Conservation (phyloP, 2,888 invertebrate genomes). For the Electrophaes corylata region DNA sequence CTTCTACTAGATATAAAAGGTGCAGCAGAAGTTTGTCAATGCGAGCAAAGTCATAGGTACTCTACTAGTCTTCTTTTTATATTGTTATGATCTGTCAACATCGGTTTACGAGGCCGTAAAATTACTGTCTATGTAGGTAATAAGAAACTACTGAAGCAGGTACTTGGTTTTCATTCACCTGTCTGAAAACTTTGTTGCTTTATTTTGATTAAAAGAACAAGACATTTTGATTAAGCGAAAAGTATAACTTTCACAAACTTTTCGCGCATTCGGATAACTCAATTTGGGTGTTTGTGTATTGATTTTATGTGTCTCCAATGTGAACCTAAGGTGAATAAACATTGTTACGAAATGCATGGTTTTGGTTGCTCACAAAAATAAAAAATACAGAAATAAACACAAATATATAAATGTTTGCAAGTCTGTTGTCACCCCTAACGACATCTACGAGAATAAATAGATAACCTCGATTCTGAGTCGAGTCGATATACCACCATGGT, state of each 20-base stretch:
- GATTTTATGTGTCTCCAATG: not conserved
- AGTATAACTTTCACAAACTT: conserved; percentile 6
- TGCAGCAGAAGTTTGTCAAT: too few species aligned
- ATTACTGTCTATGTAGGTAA: conserved; percentile 33
- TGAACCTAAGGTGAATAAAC: too few species aligned
- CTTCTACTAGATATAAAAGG: too few species aligned
- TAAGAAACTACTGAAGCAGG: not conserved
- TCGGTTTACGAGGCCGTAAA: conserved; percentile 51
- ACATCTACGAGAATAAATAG: too few species aligned
- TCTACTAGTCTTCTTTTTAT: too few species aligned
- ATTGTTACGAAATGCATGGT: not conserved
- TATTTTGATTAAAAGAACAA: conserved; percentile 3
- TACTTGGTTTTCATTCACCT: conserved; percentile 34
- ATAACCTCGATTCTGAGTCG: too few species aligned
- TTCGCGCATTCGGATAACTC: conserved; percentile 1
- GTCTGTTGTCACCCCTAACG: too few species aligned
- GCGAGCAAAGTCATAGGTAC: too few species aligned
- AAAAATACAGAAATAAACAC: too few species aligned
- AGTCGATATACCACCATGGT: too few species aligned
- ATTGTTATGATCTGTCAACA: conserved; percentile 24
- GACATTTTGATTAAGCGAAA: conserved; percentile 4
- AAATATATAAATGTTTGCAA: too few species aligned
- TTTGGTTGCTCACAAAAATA: too few species aligned
- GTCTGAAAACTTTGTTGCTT: conserved; percentile 5
- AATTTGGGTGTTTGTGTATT: conserved; percentile 1